phyloP scores from a whole-genome alignment of 2,888 invertebrate genomes.

The Homarus gammarus region DNA sequence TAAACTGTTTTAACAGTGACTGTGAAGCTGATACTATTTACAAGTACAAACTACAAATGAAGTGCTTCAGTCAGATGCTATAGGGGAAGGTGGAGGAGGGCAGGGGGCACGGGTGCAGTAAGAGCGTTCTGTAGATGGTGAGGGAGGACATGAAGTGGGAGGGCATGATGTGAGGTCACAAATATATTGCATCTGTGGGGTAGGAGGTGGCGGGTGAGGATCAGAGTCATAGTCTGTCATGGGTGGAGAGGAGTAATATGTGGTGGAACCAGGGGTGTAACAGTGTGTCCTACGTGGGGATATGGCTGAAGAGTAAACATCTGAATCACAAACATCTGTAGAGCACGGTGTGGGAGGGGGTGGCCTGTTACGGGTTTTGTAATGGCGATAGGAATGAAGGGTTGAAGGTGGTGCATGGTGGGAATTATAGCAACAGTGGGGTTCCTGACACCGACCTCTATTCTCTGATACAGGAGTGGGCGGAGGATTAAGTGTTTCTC shows the following conservation, averaged over 20 bases:
- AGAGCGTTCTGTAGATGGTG: slow-evolving; percentile 69
- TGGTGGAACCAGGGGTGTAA: slow-evolving; percentile 64
- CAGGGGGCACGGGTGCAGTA: slow-evolving; percentile 70
- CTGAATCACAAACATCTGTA: slow-evolving; percentile 89
- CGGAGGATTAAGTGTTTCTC: slow-evolving; percentile 92
- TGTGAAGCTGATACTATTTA: slow-evolving; percentile 33
- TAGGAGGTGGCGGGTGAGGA: slow-evolving; percentile 71
- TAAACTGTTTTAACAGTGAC: slow-evolving; percentile 44
- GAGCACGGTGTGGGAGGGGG: slow-evolving; percentile 97
- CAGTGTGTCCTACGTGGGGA: slow-evolving; percentile 63
- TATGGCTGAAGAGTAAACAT: slow-evolving; percentile 67
- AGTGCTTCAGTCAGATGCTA: slow-evolving; percentile 62
- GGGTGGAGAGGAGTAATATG: slow-evolving; percentile 71
- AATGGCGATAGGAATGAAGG: slow-evolving; percentile 84
- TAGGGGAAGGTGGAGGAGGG: slow-evolving; percentile 72
- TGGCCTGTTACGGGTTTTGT: slow-evolving; percentile 85
- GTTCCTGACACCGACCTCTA: slow-evolving; percentile 78
- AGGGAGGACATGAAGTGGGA: slow-evolving; percentile 68
- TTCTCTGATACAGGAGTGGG: slow-evolving; percentile 89
- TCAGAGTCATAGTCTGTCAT: slow-evolving; percentile 74
- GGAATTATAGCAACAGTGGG: slow-evolving; percentile 67
- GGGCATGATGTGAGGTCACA: slow-evolving; percentile 70
- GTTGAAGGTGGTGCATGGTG: slow-evolving; percentile 70
- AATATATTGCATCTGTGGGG: slow-evolving; percentile 64
- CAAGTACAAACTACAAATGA: slow-evolving; percentile 7